Evolutionary conservation across 2,888 invertebrate genomes (phyloP), one percentile per base, ranked within the genome.

Genomic region (Helobdella robusta): DNA sequence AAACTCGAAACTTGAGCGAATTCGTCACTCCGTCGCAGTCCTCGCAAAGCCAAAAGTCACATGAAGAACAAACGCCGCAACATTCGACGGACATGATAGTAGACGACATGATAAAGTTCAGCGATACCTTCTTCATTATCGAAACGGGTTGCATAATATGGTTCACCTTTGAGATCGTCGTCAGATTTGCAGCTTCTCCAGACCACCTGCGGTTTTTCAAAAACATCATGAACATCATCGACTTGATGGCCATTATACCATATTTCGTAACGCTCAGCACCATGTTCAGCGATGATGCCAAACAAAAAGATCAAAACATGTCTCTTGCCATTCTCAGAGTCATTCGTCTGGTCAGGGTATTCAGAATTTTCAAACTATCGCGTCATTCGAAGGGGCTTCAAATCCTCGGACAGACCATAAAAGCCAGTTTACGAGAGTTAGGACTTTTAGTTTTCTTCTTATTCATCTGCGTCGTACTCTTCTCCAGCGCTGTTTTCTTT

Each of bases 381-480:
- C 88, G 97, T 80, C 97, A 97, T 86, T 97, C 95, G 82, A 97
- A 97, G 84, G 97, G 97, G 82, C 87, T 97, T 80, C 95, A 97
- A 85, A 97, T 97, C 81, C 86, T 97, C 80, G 97, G 95, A 79
- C 88, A 95, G 72, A 97, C 97, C 79, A 87, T 97, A 79, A 94
- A 93, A 84, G 95, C 95, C 81, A 94, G 94, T 81, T 94, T 97
- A 94, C 87, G 95, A 82, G 97, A 97, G 85, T 87, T 97, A 79
- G 95, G 94, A 81, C 87, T 97, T 83, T 89, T 97, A 83, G 95
- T 97, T 85, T 97, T 97, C 88, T 97, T 97, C 89, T 87, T 97
- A 81, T 94, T 97, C 83, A 97, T 97, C 83, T 94, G 91, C 81
- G 91, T 93, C 80, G 89, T 93, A 81, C 87, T 93, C 81, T 93